Percentiles rank a stretch among this genome's conserved stretches.
Evolutionary conservation across 2,888 invertebrate species (phyloP).

Genomic region (Eumacrocentrus americanus): DNA sequence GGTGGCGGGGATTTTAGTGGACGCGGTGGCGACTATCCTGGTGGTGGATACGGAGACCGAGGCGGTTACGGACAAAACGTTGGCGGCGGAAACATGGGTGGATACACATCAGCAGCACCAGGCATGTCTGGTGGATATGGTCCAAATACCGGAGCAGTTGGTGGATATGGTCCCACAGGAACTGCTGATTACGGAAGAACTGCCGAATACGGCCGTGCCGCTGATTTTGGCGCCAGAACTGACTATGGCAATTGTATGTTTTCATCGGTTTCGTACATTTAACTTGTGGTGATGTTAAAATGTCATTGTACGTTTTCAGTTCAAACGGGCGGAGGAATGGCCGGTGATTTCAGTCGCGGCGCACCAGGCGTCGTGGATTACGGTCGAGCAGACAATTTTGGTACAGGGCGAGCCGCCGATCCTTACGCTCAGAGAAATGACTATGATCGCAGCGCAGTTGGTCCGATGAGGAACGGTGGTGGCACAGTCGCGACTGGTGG

Average conservation of each 20-base stretch:
- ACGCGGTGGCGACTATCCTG: slow-evolving; percentile 52
- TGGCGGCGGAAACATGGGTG: slow-evolving; percentile 56
- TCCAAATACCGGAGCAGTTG: slow-evolving; percentile 49
- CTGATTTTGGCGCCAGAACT: slow-evolving; percentile 54
- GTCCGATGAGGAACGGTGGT: slow-evolving; percentile 59
- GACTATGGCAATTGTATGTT: slow-evolving; percentile 52
- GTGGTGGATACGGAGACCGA: slow-evolving; percentile 57
- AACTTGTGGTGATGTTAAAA: no score
- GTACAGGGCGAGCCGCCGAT: slow-evolving; percentile 54
- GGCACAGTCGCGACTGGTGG: slow-evolving; percentile 50
- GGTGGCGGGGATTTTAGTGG: slow-evolving; percentile 58
- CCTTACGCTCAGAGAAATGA: slow-evolving; percentile 55
- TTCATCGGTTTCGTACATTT: not conserved
- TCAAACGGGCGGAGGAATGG: slow-evolving; percentile 54
- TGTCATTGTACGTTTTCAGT: no score
- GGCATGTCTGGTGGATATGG: slow-evolving; percentile 35
- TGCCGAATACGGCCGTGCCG: slow-evolving; percentile 53
- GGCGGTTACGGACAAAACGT: slow-evolving; percentile 57
- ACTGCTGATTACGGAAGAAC: slow-evolving; percentile 56
- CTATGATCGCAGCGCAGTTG: slow-evolving; percentile 56
- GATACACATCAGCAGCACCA: slow-evolving; percentile 52
- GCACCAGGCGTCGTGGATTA: slow-evolving; percentile 58
- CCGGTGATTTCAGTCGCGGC: slow-evolving; percentile 56
- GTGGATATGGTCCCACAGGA: slow-evolving; percentile 56
- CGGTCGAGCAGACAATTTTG: slow-evolving; percentile 57